Evolutionary conservation across 2,113 vertebrate genomes (phyloP), one percentile per base, ranked within the genome.

Genomic region (Ibidorhyncha struthersii): DNA sequence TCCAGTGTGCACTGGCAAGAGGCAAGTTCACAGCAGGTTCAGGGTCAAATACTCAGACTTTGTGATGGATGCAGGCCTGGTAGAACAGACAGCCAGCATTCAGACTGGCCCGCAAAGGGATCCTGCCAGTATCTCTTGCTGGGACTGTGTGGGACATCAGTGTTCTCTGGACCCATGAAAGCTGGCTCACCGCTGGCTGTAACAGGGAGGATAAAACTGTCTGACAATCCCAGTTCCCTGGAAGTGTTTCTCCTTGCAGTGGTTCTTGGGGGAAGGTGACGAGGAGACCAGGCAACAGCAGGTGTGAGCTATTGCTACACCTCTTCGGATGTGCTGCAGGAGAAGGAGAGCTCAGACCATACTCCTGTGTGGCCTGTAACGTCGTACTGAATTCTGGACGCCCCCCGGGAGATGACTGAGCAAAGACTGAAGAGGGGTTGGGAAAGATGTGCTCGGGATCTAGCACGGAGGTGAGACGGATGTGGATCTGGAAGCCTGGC

Each of bases 381-480:
- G 10, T 12, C 0, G 0, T 36, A 8, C 34, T 77, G 63, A 50
- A 29, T 15, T 4, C 50, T 56, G 55, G 29, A 53, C n/a, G 38
- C n/a, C 14, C 12, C 22, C 29, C 77, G 81, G 47, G 47, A 82
- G n/a, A 22, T 63, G 41, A n/a, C 19, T 30, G 20, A 84, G 58
- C 58, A 47, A 80, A 47, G 71, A 34, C 50, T 65, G 53, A 45
- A 50, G 61, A 59, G 22, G 32, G 14, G 5, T 0, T 80, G 53
- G 27, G 40, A 61, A 49, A 77, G 72, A 43, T 4, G 6, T 30
- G 38, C 82, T 81, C 0, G 0, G 55, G 55, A 41, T 74, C 21
- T 9, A 40, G 69, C 50, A 19, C 0, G 0, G 67, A 52, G 53
- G 23, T 0, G 2, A 58, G 52, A 67, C 8, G 41, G 45, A 45